Evolutionary conservation across 2,797 vertebrate genomes (phyloP).

Genomic region (Coracias cyanogaster): DNA sequence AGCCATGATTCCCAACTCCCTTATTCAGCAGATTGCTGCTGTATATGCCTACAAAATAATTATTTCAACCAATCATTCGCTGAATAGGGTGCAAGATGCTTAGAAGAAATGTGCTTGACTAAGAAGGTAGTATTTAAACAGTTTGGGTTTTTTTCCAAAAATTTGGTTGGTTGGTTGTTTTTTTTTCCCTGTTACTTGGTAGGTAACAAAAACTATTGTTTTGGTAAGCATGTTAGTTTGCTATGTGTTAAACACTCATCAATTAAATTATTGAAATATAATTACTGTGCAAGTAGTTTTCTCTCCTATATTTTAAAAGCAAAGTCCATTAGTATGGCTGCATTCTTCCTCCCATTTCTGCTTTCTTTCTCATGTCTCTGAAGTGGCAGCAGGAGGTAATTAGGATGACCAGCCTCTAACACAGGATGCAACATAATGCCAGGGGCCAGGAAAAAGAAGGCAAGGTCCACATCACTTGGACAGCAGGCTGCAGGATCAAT

Average conservation of each 20-base stretch:
- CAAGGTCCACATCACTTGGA: not conserved
- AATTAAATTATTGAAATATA: not conserved
- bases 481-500: not conserved
- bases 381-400: not conserved
- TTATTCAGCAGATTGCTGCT: not conserved
- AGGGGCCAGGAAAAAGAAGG: not conserved
- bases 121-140: not conserved
- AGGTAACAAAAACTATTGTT: not conserved
- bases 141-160: not conserved
- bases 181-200: not conserved
- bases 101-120: not conserved
- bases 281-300: not conserved
- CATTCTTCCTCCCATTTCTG: not conserved
- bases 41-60: not conserved
- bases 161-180: not conserved
- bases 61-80: not conserved
- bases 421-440: not conserved
- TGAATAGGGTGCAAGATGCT: not conserved
- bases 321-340: not conserved
- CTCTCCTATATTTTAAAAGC: not conserved
- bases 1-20: not conserved
- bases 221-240: not conserved
- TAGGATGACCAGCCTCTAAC: not conserved
- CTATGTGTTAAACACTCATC: not conserved
- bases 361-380: not conserved